Percentiles rank a stretch among this genome's conserved stretches.
Evolutionary conservation across 2,113 vertebrate species (phyloP).

Genomic region (Heliornis fulica): DNA sequence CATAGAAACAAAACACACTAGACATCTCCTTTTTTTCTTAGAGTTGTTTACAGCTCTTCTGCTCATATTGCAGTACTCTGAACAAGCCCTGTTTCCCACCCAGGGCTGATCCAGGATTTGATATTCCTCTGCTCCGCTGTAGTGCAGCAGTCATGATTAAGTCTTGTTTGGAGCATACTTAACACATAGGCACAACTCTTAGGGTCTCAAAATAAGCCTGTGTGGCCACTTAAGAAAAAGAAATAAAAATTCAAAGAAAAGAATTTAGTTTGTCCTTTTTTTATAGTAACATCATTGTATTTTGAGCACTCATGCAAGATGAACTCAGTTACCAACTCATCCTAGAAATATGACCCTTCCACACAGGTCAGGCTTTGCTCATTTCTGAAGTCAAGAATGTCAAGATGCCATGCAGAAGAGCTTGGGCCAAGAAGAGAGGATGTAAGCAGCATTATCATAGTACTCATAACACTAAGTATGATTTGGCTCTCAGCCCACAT

Average conservation of each 20-base stretch:
- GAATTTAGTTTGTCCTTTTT: neutral
- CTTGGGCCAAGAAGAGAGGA: neutral
- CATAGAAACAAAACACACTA: neutral
- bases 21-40: neutral
- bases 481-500: neutral
- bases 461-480: neutral
- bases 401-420: neutral
- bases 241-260: neutral
- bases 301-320: neutral
- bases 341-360: neutral
- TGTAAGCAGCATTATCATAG: neutral
- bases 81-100: neutral
- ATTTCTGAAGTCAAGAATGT: neutral
- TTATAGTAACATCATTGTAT: neutral
- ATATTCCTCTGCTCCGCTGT: neutral
- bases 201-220: neutral
- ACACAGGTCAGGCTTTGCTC: neutral
- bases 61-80: fast-evolving
- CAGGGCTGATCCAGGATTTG: neutral
- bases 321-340: neutral
- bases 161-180: neutral
- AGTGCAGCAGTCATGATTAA: neutral
- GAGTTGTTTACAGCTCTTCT: neutral
- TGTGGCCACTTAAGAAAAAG: neutral
- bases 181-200: neutral